phyloP scores from a whole-genome alignment of 1,140 invertebrate species.

The Musca vetustissima region DNA sequence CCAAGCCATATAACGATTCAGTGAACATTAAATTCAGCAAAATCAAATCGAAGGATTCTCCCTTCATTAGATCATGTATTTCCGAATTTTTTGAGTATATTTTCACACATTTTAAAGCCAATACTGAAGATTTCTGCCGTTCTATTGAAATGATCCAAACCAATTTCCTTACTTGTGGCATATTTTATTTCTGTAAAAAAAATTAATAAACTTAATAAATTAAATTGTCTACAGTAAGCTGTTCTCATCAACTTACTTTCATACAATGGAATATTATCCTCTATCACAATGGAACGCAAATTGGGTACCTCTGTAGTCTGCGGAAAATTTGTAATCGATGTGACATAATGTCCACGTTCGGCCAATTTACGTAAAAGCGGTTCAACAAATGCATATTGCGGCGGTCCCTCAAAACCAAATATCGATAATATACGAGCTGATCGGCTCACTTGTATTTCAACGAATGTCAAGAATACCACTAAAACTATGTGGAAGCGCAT shows the following conservation, averaged over 20 bases:
- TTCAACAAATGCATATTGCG: conserved; percentile 45
- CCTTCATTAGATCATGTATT: conserved; percentile 30
- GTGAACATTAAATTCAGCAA: conserved; percentile 43
- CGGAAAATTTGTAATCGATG: conserved; percentile 68
- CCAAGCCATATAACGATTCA: conserved; percentile 47
- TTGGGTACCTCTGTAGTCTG: conserved; percentile 48
- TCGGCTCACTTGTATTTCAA: no score
- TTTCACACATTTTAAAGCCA: conserved; percentile 26
- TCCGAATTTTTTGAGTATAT: conserved; percentile 22
- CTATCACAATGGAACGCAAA: conserved; percentile 39
- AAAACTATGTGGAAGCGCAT: no score
- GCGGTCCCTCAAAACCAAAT: conserved; percentile 42
- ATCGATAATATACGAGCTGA: conserved; percentile 42
- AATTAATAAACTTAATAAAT: background rate
- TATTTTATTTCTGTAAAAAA: background rate
- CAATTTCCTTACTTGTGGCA: background rate
- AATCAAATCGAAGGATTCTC: conserved; percentile 43
- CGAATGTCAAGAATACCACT: no score
- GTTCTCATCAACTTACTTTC: conserved; percentile 29
- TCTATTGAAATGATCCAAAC: background rate
- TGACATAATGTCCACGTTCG: conserved; percentile 67
- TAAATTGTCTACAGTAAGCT: background rate
- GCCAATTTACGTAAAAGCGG: conserved; percentile 66
- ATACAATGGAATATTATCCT: conserved; percentile 35
- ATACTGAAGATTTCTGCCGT: background rate